phyloP scores from a whole-genome alignment of 1,140 invertebrate species.

The Sminthurinus signatus region DNA sequence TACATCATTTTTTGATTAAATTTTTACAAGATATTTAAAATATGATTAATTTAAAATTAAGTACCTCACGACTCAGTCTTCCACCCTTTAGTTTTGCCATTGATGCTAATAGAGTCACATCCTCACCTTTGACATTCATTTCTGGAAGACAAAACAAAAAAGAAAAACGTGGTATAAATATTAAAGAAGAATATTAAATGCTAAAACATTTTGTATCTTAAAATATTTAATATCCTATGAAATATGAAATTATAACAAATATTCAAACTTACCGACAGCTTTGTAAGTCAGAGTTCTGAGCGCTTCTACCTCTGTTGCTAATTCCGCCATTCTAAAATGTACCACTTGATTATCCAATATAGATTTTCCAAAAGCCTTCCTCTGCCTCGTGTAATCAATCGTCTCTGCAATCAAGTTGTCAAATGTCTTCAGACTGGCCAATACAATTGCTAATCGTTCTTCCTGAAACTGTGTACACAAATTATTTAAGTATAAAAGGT shows the following conservation, averaged over 20 bases:
- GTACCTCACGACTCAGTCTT: background rate
- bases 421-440: conserved; percentile 46
- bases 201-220: no score
- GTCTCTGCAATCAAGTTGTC: conserved; percentile 48
- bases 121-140: conserved; percentile 49
- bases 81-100: background rate
- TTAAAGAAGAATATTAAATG: no score
- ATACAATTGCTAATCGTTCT: conserved; percentile 50
- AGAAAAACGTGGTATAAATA: no score
- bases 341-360: conserved; percentile 53
- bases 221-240: background rate
- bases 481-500: no score
- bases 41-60: background rate
- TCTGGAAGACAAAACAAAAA: conserved; percentile 45
- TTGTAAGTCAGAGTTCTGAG: conserved; percentile 50
- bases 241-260: background rate
- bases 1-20: no score
- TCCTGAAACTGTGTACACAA: conserved; percentile 48
- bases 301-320: conserved; percentile 54
- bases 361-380: conserved; percentile 51
- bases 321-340: conserved; percentile 53
- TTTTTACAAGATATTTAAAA: no score
- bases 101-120: conserved; percentile 52
- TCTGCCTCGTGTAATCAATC: conserved; percentile 50
- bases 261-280: conserved; percentile 42